These are phyloP conservation scores for Huso huso DNA, from an alignment of 2,797 vertebrate species.

Conservation along the genomic window DNA sequence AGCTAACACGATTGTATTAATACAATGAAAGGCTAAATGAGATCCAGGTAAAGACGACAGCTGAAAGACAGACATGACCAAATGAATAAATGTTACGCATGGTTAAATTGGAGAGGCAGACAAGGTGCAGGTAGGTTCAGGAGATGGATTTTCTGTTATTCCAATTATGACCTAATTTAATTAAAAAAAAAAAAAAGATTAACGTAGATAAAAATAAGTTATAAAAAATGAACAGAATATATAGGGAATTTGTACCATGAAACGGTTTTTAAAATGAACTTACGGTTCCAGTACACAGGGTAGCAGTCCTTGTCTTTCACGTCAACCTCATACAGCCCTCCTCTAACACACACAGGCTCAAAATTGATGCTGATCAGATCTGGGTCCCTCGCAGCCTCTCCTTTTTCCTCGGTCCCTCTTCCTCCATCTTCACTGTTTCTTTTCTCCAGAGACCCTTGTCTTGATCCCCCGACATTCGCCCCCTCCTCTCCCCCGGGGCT, in stretches of 20 bases:
- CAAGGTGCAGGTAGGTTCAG: too few species aligned
- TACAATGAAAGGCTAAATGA: too few species aligned
- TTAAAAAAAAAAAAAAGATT: too few species aligned
- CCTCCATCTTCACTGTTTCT: slow-evolving; percentile 16
- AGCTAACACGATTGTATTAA: too few species aligned
- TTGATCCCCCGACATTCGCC: background rate
- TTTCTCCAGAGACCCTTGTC: slow-evolving; percentile 15
- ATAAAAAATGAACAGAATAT: background rate
- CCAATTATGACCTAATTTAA: too few species aligned
- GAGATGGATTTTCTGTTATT: too few species aligned
- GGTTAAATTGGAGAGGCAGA: too few species aligned
- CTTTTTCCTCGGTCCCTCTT: slow-evolving; percentile 34
- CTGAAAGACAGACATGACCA: too few species aligned
- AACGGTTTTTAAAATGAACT: slow-evolving; percentile 43
- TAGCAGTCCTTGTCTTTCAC: slow-evolving; percentile 76
- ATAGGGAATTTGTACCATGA: too few species aligned
- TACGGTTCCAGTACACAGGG: slow-evolving; percentile 93
- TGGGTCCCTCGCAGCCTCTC: slow-evolving; percentile 9
- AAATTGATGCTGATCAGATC: slow-evolving; percentile 34
- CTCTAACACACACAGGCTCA: slow-evolving; percentile 81
- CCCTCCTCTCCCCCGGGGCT: slow-evolving; percentile 25
- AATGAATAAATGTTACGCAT: too few species aligned
- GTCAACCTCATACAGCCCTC: slow-evolving; percentile 88
- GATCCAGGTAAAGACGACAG: too few species aligned
- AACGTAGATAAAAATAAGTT: background rate